phyloP scores from a whole-genome alignment of 2,113 vertebrate species.

The Pachyramphus minor region DNA sequence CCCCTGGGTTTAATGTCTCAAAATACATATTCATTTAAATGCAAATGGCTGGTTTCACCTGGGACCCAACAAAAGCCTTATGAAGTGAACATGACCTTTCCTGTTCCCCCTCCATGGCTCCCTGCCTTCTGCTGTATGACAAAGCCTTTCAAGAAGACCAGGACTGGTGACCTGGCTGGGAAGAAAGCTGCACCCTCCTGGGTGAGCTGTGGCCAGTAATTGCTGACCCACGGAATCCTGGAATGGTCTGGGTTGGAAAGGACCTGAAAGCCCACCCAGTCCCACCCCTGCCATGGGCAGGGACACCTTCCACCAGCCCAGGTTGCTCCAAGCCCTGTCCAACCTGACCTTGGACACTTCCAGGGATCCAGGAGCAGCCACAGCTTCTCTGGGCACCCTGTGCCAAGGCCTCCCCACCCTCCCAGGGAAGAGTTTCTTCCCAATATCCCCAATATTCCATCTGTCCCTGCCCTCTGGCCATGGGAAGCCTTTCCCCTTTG shows the following conservation, averaged over 20 bases:
- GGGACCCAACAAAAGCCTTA: not conserved
- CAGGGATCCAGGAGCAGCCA: not conserved
- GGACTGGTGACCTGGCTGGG: not conserved
- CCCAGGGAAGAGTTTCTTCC: not conserved
- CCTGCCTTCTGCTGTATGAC: not conserved
- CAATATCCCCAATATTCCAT: not conserved
- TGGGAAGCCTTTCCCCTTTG: not conserved
- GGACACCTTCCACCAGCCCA: not conserved
- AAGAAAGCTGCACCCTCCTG: not conserved
- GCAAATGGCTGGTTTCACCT: conserved; percentile 29
- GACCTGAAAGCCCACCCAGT: not conserved
- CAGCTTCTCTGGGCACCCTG: not conserved
- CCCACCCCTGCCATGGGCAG: not conserved
- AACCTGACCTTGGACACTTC: not conserved
- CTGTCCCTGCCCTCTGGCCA: not conserved
- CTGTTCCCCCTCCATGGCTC: not conserved
- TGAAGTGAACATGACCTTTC: not conserved
- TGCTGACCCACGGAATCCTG: accelerated
- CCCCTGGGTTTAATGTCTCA: not conserved
- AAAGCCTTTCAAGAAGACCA: not conserved
- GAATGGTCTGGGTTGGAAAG: not conserved
- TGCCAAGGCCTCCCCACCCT: not conserved
- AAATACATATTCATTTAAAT: conserved; percentile 59
- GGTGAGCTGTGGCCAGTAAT: accelerated
- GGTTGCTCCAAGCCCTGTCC: not conserved